These are phyloP conservation scores for Neosilurus mollespiculum DNA, from an alignment of 2,797 vertebrate species.

Conservation along the genomic window DNA sequence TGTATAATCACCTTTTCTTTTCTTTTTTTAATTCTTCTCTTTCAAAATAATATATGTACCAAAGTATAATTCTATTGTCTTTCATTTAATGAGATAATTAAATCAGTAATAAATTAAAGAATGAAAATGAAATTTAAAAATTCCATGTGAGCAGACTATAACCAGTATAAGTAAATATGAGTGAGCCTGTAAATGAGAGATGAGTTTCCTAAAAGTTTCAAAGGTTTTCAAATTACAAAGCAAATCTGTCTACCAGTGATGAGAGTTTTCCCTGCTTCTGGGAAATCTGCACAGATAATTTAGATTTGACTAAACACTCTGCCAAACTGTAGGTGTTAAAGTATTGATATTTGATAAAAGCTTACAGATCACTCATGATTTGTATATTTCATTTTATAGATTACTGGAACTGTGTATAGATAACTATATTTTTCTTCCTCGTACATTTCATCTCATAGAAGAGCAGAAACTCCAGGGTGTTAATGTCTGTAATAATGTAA, in stretches of 20 bases:
- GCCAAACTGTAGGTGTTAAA: constrained; percentile 13
- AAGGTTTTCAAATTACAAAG: constrained; percentile 32
- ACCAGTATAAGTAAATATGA: background rate
- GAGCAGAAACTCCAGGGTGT: background rate
- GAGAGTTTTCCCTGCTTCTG: constrained; percentile 11
- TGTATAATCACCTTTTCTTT: background rate
- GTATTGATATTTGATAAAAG: constrained; percentile 20
- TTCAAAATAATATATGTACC: background rate
- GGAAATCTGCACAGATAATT: constrained; percentile 28
- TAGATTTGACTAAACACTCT: constrained; percentile 30
- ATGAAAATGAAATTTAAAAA: background rate
- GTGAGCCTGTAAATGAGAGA: background rate
- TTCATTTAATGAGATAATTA: background rate
- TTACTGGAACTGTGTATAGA: constrained; percentile 3
- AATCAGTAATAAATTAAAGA: background rate
- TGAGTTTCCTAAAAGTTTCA: constrained; percentile 12
- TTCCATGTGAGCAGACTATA: background rate
- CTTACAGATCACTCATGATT: constrained; percentile 2
- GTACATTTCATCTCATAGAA: background rate
- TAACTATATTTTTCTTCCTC: background rate
- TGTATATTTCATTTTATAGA: background rate
- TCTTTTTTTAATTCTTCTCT: background rate
- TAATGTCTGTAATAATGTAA: background rate
- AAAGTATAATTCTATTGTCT: background rate
- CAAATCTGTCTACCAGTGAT: constrained; percentile 12